Percentiles rank a stretch among this genome's conserved stretches.
phyloP scores from a whole-genome alignment of 2,113 vertebrate species.

The Fregata magnificens region DNA sequence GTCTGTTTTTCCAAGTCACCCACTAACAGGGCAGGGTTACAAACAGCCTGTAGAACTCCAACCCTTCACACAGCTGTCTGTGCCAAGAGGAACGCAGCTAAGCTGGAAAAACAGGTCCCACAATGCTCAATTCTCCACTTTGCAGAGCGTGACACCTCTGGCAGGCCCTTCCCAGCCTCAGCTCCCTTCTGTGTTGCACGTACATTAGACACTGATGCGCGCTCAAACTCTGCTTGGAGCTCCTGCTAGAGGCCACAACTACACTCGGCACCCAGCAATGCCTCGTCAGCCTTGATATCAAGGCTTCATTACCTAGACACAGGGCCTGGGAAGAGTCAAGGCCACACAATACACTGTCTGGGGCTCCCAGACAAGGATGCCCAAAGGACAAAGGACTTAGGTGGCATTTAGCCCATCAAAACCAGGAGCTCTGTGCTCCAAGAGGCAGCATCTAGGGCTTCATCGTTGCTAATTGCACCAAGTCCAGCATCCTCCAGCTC shows the following conservation, averaged over 20 bases:
- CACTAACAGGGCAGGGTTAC: background rate
- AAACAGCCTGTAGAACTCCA: background rate
- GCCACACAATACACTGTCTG: background rate
- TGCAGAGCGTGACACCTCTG: background rate
- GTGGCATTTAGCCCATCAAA: background rate
- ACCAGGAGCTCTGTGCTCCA: background rate
- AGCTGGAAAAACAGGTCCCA: background rate
- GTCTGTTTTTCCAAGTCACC: background rate
- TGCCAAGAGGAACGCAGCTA: background rate
- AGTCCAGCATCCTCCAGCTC: background rate
- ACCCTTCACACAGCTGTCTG: background rate
- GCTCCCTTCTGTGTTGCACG: background rate
- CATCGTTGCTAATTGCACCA: too few species aligned
- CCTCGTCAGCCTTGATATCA: background rate
- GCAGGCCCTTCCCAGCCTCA: background rate
- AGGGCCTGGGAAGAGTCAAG: background rate
- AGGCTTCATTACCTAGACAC: background rate
- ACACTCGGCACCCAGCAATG: background rate
- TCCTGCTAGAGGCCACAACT: background rate
- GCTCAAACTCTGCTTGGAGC: background rate
- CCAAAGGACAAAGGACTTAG: background rate
- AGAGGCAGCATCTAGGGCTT: background rate
- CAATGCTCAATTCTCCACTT: background rate
- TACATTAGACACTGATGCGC: fast-evolving
- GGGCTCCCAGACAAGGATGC: background rate